Percentiles rank a stretch among this genome's conserved stretches.
Evolutionary conservation across 2,113 vertebrate genomes (phyloP).

Genomic region (Oplegnathus fasciatus): DNA sequence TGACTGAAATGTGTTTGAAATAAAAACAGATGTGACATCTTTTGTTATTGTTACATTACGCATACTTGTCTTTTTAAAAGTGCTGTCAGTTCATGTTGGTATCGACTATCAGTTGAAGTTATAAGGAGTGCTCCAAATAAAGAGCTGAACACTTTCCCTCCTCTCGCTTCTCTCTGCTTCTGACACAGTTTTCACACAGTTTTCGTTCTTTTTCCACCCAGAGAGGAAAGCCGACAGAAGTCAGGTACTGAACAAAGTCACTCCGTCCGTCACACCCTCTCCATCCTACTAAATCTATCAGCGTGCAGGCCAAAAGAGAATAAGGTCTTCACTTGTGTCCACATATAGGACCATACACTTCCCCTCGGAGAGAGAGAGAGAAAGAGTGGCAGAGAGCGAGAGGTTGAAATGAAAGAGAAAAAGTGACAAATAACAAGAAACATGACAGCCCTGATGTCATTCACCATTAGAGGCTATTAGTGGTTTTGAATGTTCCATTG

Average conservation of each 20-base stretch:
- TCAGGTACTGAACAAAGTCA: conserved; percentile 37
- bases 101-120: background rate
- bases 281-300: conserved; percentile 44
- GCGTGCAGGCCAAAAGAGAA: conserved; percentile 8
- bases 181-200: background rate
- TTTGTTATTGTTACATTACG: conserved; percentile 12
- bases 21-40: conserved; percentile 46
- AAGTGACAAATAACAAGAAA: conserved; percentile 68
- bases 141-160: conserved; percentile 6
- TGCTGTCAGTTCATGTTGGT: background rate
- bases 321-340: conserved; percentile 14
- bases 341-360: conserved; percentile 2
- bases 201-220: conserved; percentile 31
- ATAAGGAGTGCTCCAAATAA: background rate
- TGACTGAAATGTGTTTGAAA: conserved; percentile 8
- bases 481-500: conserved; percentile 76
- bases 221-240: background rate
- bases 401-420: conserved; percentile 46
- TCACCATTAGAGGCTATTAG: conserved; percentile 65
- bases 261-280: conserved; percentile 24
- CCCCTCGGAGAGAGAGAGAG: conserved; percentile 25
- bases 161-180: background rate
- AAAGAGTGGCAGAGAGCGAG: conserved; percentile 28
- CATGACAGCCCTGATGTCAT: conserved; percentile 75
- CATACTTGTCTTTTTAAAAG: conserved; percentile 13